Conservation (phyloP, 2,113 vertebrate species). For the Acanthochromis polyacanthus region DNA sequence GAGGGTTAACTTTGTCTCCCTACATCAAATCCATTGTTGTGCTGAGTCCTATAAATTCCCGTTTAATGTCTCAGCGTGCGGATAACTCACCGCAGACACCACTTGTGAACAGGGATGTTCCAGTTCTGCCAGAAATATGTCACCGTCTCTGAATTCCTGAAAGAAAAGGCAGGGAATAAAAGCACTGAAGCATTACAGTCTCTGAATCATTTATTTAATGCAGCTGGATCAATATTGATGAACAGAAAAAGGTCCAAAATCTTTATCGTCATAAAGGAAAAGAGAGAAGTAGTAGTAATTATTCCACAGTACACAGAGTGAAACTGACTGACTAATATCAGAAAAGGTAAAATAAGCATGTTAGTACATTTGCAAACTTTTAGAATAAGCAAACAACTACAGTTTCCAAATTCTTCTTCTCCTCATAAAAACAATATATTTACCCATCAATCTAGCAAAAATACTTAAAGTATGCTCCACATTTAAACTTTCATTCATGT, state of each 20-base stretch:
- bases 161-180: constrained; percentile 43
- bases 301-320: not conserved
- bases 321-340: not conserved
- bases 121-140: constrained; percentile 97
- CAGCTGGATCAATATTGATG: constrained; percentile 35
- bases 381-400: too few species aligned
- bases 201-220: constrained; percentile 35
- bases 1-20: constrained; percentile 28
- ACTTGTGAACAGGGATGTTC: constrained; percentile 97
- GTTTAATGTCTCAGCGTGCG: constrained; percentile 42
- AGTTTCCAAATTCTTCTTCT: too few species aligned
- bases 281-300: not conserved
- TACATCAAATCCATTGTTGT: constrained; percentile 28
- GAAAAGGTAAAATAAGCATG: too few species aligned
- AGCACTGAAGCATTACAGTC: constrained; percentile 8
- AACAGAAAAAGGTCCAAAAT: constrained; percentile 8
- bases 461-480: too few species aligned
- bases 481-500: not conserved
- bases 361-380: too few species aligned
- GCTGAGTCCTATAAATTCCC: constrained; percentile 48
- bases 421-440: too few species aligned
- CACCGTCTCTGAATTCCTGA: constrained; percentile 92
- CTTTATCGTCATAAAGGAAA: not conserved
- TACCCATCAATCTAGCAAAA: too few species aligned
- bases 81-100: constrained; percentile 90